Evolutionary conservation across 2,888 invertebrate species (phyloP), one percentile per base, ranked within the genome.

Genomic region (Platycnemis pennipes): DNA sequence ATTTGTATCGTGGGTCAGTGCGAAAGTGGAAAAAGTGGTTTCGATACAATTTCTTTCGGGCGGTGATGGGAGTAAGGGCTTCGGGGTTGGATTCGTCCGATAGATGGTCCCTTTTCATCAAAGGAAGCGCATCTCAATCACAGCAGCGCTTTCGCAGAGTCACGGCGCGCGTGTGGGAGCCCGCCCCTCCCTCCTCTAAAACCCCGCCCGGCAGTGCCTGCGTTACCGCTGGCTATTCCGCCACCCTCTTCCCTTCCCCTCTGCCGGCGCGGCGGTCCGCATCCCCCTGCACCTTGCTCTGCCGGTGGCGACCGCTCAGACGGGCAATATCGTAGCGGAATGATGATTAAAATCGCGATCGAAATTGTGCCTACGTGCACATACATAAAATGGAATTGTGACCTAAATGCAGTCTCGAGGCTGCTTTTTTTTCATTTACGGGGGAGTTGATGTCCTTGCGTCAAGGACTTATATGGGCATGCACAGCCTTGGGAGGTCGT

Each of bases 361-460:
- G 77, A 77, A 77, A 77, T 77, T 77, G 77, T 77, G 77, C 31
- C 77, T 77, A 37, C 77, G 77, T 77, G 77, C 31, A 37, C 77
- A 77, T 77, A n/a, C n/a, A 44, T 46, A 87, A 87, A 87, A 8
- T 31, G 87, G 87, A 87, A 45, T 46, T 87, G 87, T 87, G 87
- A 87, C 46, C 87, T 87, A 87, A 87, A 87, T 44, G 46, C 87
- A 26, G 87, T 45, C 77, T 77, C 44, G 87, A 87, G 46, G 87
- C 37, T 77, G 77, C 46, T 26, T 13, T 16, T 46, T 87, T 69
- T 77, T 77, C 77, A 77, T 77, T 77, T 77, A 77, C 37, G 77
- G 77, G 46, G 46, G 45, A 87, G 87, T 87, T 87, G 87, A 87
- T 87, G 87, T 87, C 87, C 87, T 46, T 87, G 87, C 87, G n/a